Evolutionary conservation across 2,888 invertebrate species (phyloP), one percentile per base, ranked within the genome.

Genomic region (Eumacrocentrus americanus): DNA sequence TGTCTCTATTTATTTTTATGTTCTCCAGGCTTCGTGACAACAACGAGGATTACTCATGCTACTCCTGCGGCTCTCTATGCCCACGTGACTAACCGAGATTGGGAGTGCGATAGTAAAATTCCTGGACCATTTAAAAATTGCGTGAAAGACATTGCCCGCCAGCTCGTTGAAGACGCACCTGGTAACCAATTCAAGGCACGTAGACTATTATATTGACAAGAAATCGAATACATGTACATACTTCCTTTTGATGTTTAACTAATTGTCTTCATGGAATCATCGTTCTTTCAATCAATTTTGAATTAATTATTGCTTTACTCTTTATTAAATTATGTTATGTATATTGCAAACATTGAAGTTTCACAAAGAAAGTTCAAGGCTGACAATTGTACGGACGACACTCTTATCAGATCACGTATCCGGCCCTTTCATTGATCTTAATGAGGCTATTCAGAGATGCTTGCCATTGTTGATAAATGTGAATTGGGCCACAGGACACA

Each of bases 31-130:
- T 83, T 89, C 48, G 88, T 89, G 11, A 89, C 89, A 1, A 88
- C 86, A 0, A 87, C 88, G 2, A 81, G 88, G 22, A 82, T 89
- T 18, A 88, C 88, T 1, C 88, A 89, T 67, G 88, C 88, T 1
- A 88, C 88, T 3, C 88, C 88, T 0, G 86, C 86, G 0, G 84
- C 85, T 1, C 79, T 85, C 0, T 88, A 85, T 72, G 86, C 88
- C 1, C 84, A 84, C 58, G 74, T 80, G 9, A 84, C 84, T 62
- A 76, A 84, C 66, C 74, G 88, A 1, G 83, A 87, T 63, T 88
- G 87, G 87, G 87, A 87, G 66, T 86, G 86, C 68, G 87, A 87
- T 66, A 76, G 78, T 3, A 63, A 63, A 34, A 73, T 81, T 54
- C 81, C 81, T 0, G 58, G 38, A 1, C 56, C 69, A 37, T 71